These are phyloP conservation scores for Reinhardtius hippoglossoides DNA, from an alignment of 2,113 vertebrate genomes.

Conservation along the genomic window DNA sequence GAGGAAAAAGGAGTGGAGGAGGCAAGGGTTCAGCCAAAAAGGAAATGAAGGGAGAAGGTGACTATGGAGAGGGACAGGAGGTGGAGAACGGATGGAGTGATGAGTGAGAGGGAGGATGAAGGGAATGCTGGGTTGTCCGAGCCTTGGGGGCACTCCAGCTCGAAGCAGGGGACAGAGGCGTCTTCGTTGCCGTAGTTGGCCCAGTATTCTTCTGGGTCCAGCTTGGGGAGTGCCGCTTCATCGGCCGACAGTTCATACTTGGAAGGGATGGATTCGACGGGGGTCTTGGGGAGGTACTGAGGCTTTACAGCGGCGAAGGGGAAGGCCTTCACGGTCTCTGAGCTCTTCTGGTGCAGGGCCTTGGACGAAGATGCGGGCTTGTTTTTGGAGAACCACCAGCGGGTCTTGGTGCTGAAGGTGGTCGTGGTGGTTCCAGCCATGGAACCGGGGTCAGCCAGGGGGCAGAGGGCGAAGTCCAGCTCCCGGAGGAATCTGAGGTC, in stretches of 20 bases:
- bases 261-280: conserved; percentile 50
- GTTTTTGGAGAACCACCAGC: conserved; percentile 88
- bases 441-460: conserved; percentile 85
- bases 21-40: conserved; percentile 78
- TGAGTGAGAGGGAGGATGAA: conserved; percentile 62
- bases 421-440: conserved; percentile 83
- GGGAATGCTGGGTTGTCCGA: conserved; percentile 71
- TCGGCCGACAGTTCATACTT: conserved; percentile 82
- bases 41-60: conserved; percentile 74
- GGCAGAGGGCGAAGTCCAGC: conserved; percentile 88
- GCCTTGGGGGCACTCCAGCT: conserved; percentile 79
- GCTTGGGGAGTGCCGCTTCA: conserved; percentile 83
- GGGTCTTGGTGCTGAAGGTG: conserved; percentile 86
- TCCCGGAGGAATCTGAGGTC: conserved; percentile 91
- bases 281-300: conserved; percentile 60
- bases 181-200: conserved; percentile 88
- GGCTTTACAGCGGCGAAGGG: conserved; percentile 73
- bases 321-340: conserved; percentile 82
- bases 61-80: conserved; percentile 61
- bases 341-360: conserved; percentile 79
- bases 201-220: conserved; percentile 88
- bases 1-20: conserved; percentile 20
- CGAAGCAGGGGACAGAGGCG: conserved; percentile 80
- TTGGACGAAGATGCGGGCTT: conserved; percentile 88
- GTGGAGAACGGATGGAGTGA: conserved; percentile 51